Evolutionary conservation across 2,888 invertebrate genomes (phyloP).

Genomic region (Spilarctia lutea): DNA sequence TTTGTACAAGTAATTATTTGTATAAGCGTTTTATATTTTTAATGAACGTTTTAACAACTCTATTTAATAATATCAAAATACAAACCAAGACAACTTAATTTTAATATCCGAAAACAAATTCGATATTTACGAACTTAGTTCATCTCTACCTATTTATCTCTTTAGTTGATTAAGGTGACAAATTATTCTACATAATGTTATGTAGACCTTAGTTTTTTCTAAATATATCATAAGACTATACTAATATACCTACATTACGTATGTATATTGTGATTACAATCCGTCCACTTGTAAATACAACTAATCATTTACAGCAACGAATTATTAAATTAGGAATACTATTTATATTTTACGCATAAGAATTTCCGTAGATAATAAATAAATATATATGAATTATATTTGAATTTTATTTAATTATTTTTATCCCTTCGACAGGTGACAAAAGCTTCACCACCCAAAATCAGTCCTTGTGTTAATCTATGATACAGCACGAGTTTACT

Average conservation of each 20-base stretch:
- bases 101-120: neutral
- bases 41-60: neutral
- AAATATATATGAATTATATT: slow-evolving; percentile 47
- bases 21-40: neutral
- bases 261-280: slow-evolving; percentile 77
- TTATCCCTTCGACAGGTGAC: neutral
- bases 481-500: neutral
- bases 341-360: slow-evolving; percentile 67
- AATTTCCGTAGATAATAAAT: slow-evolving; percentile 58
- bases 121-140: neutral
- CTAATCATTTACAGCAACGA: slow-evolving; percentile 57
- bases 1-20: slow-evolving; percentile 22
- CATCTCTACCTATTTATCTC: neutral
- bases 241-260: slow-evolving; percentile 76
- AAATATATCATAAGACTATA: slow-evolving; percentile 40
- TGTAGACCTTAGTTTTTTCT: slow-evolving; percentile 61
- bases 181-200: slow-evolving; percentile 68
- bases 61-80: neutral
- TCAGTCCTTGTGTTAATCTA: neutral
- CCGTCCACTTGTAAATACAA: slow-evolving; percentile 69
- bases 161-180: slow-evolving; percentile 9
- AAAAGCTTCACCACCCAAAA: neutral
- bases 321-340: slow-evolving; percentile 71
- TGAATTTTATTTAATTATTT: slow-evolving; percentile 31
- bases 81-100: neutral